Base-by-base conservation (phyloP, 2,113 vertebrate genomes). In the Neolamprologus tretocephalus region DNA sequence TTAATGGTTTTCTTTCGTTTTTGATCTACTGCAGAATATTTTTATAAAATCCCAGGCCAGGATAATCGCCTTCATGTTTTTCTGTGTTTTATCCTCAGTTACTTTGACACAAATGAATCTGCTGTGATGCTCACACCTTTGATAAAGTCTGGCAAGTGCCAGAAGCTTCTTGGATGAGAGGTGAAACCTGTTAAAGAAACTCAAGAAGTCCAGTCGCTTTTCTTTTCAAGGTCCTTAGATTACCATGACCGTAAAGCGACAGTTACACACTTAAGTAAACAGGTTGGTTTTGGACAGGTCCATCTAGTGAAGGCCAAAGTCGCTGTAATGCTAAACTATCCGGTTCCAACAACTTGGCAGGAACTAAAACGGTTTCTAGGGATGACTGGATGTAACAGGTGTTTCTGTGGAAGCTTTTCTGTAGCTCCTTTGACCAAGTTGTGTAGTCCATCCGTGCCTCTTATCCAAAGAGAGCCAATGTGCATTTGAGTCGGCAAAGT, bases 331-430 rank as follows among this genome's bases (percentile, higher is more conserved):
- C 8, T 31, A 61, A 61, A 31, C 57, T 61, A 61, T 61, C 57
- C 0, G 0, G 3, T 58, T 58, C 13, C 26, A 31, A 17, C 55
- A 31, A 26, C 57, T 0, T 58, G 2, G 8, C 0, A 0, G 8
- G 55, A 61, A 31, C 57, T 61, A 61, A 4, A 61, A 61, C 3
- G 5, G 26, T 31, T 61, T 61, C 57, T 3, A 61, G 57, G 57
- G 5, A 61, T 61, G 57, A 17, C 26, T 61, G 57, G 26, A 31
- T 31, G 0, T 61, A 31, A 9, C 57, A 9, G 28, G 9, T 33
- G 3, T 61, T 19, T 61, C 58, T 63, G 58, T 63, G 0, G 28
- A 63, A 63, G 4, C 16, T 63, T 33, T 33, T 61, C 16, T 33
- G 57, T 61, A 10, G 28, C 57, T 19, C 28, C 28, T 63, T 61